Conservation (phyloP, 2,797 vertebrate species). For the Platalea minor region DNA sequence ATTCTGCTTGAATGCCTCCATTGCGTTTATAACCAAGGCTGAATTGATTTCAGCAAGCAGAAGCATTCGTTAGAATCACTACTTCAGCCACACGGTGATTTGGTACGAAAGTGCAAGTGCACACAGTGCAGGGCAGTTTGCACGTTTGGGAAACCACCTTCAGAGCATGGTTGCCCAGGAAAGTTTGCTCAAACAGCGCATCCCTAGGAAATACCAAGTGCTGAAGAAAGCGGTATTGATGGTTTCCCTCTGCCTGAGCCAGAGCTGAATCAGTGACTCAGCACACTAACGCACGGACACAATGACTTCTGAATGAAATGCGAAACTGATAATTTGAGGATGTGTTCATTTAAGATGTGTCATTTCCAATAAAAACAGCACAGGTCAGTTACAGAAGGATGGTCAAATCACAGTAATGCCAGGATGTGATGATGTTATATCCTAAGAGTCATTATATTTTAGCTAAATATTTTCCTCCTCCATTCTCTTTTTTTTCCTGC, state of each 20-base stretch:
- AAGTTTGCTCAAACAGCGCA: neutral
- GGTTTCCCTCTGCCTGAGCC: neutral
- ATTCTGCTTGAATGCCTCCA: neutral
- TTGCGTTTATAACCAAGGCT: neutral
- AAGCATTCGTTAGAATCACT: neutral
- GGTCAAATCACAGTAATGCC: neutral
- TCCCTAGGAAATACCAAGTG: neutral
- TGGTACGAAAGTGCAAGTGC: neutral
- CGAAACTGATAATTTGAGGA: neutral
- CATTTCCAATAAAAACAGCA: neutral
- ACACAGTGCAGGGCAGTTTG: neutral
- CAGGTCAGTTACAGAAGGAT: neutral
- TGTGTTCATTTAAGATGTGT: neutral
- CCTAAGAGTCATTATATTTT: neutral
- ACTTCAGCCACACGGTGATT: neutral
- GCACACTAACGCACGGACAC: rapidly evolving
- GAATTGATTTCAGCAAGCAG: neutral
- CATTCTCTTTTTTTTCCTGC: neutral
- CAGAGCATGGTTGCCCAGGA: neutral
- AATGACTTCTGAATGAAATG: neutral
- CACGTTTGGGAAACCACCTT: neutral
- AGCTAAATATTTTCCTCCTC: neutral
- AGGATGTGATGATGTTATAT: neutral
- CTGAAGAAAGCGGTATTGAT: neutral
- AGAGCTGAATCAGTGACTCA: constrained; percentile 34